Base-by-base conservation (phyloP, 92 coral and sea anemone genomes). In the Chrysogorgia sp. region DNA sequence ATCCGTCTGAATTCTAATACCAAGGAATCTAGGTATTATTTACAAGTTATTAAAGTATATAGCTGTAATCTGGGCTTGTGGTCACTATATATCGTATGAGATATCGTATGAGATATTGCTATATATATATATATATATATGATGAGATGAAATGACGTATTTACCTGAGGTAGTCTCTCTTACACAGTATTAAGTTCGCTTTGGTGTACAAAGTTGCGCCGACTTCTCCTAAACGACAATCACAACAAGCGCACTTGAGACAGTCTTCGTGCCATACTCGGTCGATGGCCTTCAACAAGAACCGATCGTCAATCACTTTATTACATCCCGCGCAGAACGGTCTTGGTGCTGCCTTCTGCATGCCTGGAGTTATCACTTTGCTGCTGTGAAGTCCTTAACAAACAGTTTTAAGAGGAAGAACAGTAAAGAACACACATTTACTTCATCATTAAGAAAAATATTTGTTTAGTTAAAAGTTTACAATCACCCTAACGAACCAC, bases 181-280 rank as follows among this genome's bases (percentile, higher is more conserved):
- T 89, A 63, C 98, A 94, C 1, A 94, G 88, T 52, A 94, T 92
- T 43, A 94, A 63, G 58, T 92, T 92, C 14, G 98, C 97, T 75
- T 94, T 94, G 0, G 97, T 91, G 89, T 91, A 94, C 35, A 94
- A 58, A 14, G 98, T 94, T n/a, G 97, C 92, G 0, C 98, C 98
- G 53, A 94, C 98, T 65, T 94, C 98, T 2, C 98, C 98, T 7
- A 94, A 80, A n/a, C 98, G 92, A 47, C 98, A 94, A 34, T 94
- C 98, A 49, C 98, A 94, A 48, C 98, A 94, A 22, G 94, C 96
- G 63, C 98, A 94, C 75, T 94, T 94, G 41, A 94, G 81, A 61
- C 98, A 94, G 10, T 94, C 98, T 58, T 94, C 98, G 71, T 94
- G 98, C 98, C 98, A 94, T 45, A 87, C 92, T n/a, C 92, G 86